Conservation (phyloP, 2,113 vertebrate genomes). For the Bucco capensis region DNA sequence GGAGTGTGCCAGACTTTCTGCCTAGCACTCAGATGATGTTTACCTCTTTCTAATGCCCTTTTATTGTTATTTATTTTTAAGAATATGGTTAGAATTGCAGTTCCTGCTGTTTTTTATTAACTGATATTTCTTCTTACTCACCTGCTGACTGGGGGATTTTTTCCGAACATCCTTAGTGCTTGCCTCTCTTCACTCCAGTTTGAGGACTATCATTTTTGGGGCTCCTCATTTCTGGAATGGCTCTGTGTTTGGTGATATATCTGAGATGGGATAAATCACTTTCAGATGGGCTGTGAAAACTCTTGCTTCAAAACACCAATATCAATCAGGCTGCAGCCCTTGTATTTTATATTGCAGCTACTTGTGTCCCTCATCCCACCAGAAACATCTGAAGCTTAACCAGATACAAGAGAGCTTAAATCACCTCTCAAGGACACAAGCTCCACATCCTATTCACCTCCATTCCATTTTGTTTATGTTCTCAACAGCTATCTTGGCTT, state of each 20-base stretch:
- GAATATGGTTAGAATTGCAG: background rate
- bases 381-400: background rate
- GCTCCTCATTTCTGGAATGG: background rate
- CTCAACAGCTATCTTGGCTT: background rate
- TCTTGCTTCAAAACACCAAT: slow-evolving; percentile 24
- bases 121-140: background rate
- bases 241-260: background rate
- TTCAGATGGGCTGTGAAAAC: background rate
- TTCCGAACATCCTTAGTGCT: background rate
- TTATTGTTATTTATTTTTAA: background rate
- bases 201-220: background rate
- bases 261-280: background rate
- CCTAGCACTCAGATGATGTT: background rate
- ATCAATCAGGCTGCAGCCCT: slow-evolving; percentile 14
- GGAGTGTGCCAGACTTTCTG: background rate
- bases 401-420: slow-evolving; percentile 21
- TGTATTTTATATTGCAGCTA: background rate
- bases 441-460: background rate
- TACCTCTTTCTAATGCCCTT: background rate
- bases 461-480: too few species aligned
- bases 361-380: slow-evolving; percentile 26
- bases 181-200: background rate
- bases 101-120: background rate
- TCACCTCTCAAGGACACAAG: slow-evolving; percentile 53
- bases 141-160: background rate